These are phyloP conservation scores for Argentina silus DNA, from an alignment of 2,797 vertebrate species.

Conservation along the genomic window DNA sequence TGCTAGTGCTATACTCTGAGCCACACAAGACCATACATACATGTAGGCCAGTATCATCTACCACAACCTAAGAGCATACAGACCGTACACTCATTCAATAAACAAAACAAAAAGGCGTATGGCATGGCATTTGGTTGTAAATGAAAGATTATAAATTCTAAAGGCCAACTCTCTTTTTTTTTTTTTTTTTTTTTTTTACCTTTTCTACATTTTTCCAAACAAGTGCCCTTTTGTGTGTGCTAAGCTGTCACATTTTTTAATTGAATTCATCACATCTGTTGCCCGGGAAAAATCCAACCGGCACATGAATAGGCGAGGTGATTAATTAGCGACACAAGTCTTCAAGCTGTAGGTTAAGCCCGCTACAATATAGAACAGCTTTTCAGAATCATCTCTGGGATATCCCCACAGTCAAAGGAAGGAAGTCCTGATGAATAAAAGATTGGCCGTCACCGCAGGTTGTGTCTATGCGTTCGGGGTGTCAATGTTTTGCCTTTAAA, in stretches of 20 bases:
- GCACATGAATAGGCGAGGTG: constrained; percentile 60
- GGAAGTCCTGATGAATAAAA: constrained; percentile 68
- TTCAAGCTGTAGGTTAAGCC: constrained; percentile 74
- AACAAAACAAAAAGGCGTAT: no score
- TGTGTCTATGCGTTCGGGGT: constrained; percentile 41
- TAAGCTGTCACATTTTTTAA: constrained; percentile 65
- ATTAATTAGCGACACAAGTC: constrained; percentile 68
- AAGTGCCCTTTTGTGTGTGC: constrained; percentile 15
- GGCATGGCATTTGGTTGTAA: no score
- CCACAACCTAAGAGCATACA: no score
- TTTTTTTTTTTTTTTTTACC: no score
- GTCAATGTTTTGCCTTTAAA: constrained; percentile 45
- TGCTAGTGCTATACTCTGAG: no score
- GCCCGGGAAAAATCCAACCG: constrained; percentile 30
- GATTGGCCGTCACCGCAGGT: constrained; percentile 51
- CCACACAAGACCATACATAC: no score
- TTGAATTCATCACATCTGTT: constrained; percentile 73
- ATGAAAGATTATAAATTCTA: no score
- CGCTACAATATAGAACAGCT: constrained; percentile 72
- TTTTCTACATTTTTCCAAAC: no score
- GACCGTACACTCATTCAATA: no score
- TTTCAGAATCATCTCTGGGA: constrained; percentile 54
- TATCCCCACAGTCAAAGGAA: constrained; percentile 15
- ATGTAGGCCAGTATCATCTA: no score
- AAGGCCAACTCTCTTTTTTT: no score